Conservation (phyloP, 2,797 vertebrate species). For the Myotis daubentonii region DNA sequence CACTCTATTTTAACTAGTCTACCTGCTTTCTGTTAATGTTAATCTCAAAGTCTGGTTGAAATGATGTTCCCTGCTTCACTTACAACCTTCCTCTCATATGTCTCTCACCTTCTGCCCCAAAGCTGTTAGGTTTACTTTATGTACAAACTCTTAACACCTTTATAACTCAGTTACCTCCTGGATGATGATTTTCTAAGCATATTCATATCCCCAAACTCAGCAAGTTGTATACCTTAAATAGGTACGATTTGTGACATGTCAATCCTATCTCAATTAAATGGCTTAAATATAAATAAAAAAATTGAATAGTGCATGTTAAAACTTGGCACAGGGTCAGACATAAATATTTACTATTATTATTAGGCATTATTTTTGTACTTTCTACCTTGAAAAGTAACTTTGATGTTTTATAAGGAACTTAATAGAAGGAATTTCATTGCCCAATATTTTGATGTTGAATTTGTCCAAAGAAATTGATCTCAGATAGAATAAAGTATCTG, state of each 20-base stretch:
- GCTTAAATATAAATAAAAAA: neutral
- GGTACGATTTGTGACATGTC: neutral
- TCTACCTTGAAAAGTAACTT: constrained; percentile 19
- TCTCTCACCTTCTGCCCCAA: constrained; percentile 1
- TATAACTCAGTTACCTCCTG: neutral
- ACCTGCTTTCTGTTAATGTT: neutral
- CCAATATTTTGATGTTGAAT: constrained; percentile 3
- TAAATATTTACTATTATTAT: neutral
- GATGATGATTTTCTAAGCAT: neutral
- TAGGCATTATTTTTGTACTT: constrained; percentile 6
- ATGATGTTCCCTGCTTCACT: neutral
- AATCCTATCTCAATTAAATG: neutral
- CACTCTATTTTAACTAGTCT: neutral
- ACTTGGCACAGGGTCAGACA: neutral
- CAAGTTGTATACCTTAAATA: neutral
- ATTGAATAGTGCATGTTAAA: neutral
- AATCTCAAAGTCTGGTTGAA: neutral
- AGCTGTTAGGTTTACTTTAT: constrained; percentile 37
- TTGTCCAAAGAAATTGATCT: neutral
- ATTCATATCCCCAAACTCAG: neutral
- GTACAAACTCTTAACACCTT: constrained; percentile 19
- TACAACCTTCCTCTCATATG: constrained; percentile 34
- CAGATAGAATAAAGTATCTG: constrained; percentile 47
- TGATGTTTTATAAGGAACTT: neutral
- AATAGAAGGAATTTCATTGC: constrained; percentile 6